These are phyloP conservation scores for Tinea pellionella DNA, from an alignment of 2,888 invertebrate species.

Conservation along the genomic window DNA sequence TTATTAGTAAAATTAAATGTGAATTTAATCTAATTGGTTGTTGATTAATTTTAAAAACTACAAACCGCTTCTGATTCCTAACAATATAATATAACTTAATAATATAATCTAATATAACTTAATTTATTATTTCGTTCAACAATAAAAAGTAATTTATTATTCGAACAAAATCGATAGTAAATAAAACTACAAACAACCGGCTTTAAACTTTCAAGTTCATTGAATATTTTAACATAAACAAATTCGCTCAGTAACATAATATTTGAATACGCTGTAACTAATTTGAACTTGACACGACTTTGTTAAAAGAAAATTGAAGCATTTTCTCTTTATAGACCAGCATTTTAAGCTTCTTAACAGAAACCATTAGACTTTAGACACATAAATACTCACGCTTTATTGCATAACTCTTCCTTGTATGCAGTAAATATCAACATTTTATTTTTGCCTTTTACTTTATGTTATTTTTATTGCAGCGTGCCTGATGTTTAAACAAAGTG, in stretches of 20 bases:
- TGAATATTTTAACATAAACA: not conserved
- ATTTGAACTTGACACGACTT: conserved; percentile 1
- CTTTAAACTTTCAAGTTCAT: not conserved
- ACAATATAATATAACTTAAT: no score
- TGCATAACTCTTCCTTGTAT: not conserved
- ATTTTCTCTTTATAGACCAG: conserved; percentile 2
- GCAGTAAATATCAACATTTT: not conserved
- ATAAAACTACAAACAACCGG: no score
- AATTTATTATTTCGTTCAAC: no score
- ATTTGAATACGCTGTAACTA: not conserved
- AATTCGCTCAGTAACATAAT: not conserved
- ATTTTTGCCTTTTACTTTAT: not conserved
- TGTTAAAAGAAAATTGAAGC: not conserved
- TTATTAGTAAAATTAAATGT: no score
- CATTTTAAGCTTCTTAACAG: conserved; percentile 8
- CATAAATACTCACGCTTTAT: not conserved
- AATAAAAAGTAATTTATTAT: no score
- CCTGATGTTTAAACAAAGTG: no score
- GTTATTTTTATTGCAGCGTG: not conserved
- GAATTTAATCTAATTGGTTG: no score
- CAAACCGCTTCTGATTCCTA: no score
- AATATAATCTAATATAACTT: no score
- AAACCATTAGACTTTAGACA: not conserved
- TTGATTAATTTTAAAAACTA: no score
- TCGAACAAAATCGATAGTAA: no score